Base-by-base conservation (phyloP, 1,140 invertebrate genomes). In the Popillia japonica region DNA sequence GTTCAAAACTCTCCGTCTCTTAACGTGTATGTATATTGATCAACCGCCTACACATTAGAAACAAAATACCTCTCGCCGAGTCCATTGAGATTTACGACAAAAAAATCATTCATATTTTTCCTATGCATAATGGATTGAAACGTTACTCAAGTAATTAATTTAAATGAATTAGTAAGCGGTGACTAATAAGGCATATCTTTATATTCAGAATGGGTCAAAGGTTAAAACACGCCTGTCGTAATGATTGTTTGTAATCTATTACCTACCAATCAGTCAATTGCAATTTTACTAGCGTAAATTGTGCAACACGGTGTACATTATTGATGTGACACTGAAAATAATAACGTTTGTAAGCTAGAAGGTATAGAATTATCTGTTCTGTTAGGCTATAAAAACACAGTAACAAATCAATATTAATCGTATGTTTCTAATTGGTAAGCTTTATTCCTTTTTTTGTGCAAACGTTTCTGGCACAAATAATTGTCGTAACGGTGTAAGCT, bases 101-200 rank as follows among this genome's bases (percentile, higher is more conserved):
- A 48, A 64, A 64, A 64, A 64, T 64, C 61, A 64, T 22, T 64
- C 61, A 64, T 22, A 64, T 20, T 3, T 64, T 64, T 64, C 61
- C 11, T 64, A 64, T 64, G 61, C 61, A 64, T 64, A 64, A 64
- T 64, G 61, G 23, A 64, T 64, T 64, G 61, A 64, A 64, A 64
- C 17, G 17, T 64, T 64, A 64, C 61, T 23, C 61, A 64, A 64
- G 22, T 64, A 64, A 64, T 64, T 64, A 64, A 64, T 64, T 64
- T 64, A 64, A 64, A 64, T 64, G 61, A 64, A 64, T 64, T 64
- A 64, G 20, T 64, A 64, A 64, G 23, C 61, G 61, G 61, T 64
- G 61, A 64, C 11, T 64, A 64, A 64, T 64, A 64, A 6, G n/a
- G 4, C 7, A 27, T 27, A 64, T 20, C 4, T 64, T 27, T 64